Evolutionary conservation across 35 echinoderm and acorn worm genomes (phyloP).

Genomic region (Anneissia japonica): DNA sequence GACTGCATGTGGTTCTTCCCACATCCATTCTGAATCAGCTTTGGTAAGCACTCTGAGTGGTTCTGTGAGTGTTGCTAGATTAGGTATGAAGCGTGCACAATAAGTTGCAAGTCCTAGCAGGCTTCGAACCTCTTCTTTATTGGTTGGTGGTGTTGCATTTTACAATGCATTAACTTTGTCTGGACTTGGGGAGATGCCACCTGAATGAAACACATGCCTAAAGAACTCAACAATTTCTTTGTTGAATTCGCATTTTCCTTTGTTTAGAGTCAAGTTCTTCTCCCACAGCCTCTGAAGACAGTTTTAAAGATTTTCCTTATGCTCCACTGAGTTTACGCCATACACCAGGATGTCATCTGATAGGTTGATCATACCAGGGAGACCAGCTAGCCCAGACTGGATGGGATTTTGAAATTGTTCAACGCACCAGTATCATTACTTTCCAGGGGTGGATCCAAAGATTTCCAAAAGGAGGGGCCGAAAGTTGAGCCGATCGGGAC

Average conservation of each 20-base stretch:
- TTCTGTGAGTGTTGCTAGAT: slow-evolving; percentile 5
- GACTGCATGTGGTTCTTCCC: background rate
- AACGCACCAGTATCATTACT: too few relatives aligned
- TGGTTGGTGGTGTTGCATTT: background rate
- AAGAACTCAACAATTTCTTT: slow-evolving; percentile 39
- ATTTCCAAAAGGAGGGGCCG: too few relatives aligned
- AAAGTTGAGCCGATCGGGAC: too few relatives aligned
- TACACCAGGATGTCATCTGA: slow-evolving; percentile 49
- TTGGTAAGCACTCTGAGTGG: background rate
- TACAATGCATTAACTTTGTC: background rate
- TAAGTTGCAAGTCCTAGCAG: background rate
- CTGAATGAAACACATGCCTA: slow-evolving; percentile 24
- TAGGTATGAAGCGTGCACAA: slow-evolving; percentile 35
- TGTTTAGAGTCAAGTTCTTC: slow-evolving; percentile 53
- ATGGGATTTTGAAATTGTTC: slow-evolving; percentile 69
- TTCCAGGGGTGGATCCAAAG: too few relatives aligned
- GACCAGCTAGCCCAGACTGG: slow-evolving; percentile 16
- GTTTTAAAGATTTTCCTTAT: slow-evolving; percentile 2
- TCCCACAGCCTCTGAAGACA: slow-evolving; percentile 45
- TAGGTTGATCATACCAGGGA: slow-evolving; percentile 51
- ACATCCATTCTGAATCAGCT: background rate
- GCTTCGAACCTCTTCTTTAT: background rate
- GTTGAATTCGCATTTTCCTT: slow-evolving; percentile 50
- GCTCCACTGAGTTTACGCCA: slow-evolving; percentile 15
- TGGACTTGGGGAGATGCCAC: slow-evolving; percentile 5